Evolutionary conservation across 2,888 invertebrate genomes (phyloP).

Genomic region (Synanthedon tipuliformis): DNA sequence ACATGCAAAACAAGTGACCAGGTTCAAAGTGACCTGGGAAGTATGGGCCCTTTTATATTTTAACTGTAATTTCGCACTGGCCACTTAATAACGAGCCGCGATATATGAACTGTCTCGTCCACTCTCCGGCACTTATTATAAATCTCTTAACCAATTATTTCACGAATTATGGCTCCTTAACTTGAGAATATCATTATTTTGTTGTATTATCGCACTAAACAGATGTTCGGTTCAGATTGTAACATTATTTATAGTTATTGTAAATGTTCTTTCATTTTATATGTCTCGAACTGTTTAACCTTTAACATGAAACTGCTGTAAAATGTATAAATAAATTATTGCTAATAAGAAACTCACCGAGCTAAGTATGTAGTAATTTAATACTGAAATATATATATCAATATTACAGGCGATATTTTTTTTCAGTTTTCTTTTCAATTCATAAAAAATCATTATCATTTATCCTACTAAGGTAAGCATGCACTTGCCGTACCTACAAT

Average conservation of each 20-base stretch:
- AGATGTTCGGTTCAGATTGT: neutral
- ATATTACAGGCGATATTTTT: too few relatives aligned
- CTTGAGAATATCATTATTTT: constrained; percentile 1
- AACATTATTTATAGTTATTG: neutral
- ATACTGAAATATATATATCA: too few relatives aligned
- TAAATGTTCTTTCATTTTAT: neutral
- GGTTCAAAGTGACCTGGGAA: constrained; percentile 2
- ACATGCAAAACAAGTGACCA: constrained; percentile 7
- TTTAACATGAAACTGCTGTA: neutral
- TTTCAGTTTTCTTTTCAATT: too few relatives aligned
- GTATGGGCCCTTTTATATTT: neutral
- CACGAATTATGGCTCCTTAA: constrained; percentile 21
- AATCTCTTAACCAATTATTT: constrained; percentile 36
- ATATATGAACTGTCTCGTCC: neutral
- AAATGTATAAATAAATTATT: neutral
- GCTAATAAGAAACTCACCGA: too few relatives aligned
- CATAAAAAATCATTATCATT: too few relatives aligned
- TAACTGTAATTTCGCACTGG: neutral
- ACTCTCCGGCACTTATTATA: constrained; percentile 22
- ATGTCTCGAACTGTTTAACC: neutral
- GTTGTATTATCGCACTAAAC: neutral
- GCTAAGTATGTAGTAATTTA: too few relatives aligned
- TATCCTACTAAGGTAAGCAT: too few relatives aligned
- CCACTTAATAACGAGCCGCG: neutral
- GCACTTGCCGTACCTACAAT: too few relatives aligned